Evolutionary conservation across 1,140 invertebrate species (phyloP), one percentile per base, ranked within the genome.

Genomic region (Diabrotica undecimpunctata): DNA sequence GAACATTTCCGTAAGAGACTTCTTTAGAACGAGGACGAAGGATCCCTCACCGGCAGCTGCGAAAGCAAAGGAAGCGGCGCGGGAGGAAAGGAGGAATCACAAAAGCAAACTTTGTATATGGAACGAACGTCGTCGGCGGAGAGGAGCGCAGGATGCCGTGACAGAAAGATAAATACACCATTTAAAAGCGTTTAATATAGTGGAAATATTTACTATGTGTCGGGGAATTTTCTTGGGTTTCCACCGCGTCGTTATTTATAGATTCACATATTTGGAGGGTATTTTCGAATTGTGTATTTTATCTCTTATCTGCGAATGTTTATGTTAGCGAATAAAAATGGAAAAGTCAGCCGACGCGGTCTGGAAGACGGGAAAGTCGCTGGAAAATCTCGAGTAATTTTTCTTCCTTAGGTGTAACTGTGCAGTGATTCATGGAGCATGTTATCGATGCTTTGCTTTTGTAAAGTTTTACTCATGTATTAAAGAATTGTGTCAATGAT

Each of bases 141-240:
- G 41, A 46, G 41, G 61, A 39, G 59, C 64, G 57, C 63, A 68
- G 64, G 64, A 65, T 65, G 54, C 54, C 59, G 65, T 62, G 67
- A 65, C 67, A 68, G 66, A 65, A 68, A 68, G 67, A 68, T 68
- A 68, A 68, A 68, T 68, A 68, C 46, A 62, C 65, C 59, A 62
- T 61, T 60, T 68, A 65, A 68, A 68, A 68, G 64, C 63, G 63
- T 62, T 62, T 65, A 68, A 68, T 68, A 68, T 65, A 68, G 61
- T 62, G 55, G 59, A 66, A 61, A 66, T 66, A 66, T 66, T 66
- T 56, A 66, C 59, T 62, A 51, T 50, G 59, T 61, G 62, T 54
- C 53, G 60, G 52, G 25, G 59, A 66, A 66, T 66, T 66, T 56
- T 54, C 54, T 56, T 35, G 25, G 39, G 61, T 56, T 62, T 62